phyloP scores from a whole-genome alignment of 1,140 invertebrate genomes.

The Drosophila setifemur region DNA sequence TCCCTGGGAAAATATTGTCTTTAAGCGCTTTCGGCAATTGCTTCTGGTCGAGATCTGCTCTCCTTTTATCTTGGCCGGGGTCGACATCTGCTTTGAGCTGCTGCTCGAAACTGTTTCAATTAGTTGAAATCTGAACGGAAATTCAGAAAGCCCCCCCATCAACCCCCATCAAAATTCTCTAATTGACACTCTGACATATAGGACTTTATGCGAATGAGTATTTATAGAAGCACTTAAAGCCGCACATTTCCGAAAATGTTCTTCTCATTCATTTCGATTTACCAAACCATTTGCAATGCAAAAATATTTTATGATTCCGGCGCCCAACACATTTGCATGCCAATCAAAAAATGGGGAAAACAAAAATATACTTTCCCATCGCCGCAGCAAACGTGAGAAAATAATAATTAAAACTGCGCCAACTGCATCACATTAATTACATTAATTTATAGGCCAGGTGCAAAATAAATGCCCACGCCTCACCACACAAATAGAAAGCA shows the following conservation, averaged over 20 bases:
- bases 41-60: conserved; percentile 12
- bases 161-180: conserved; percentile 24
- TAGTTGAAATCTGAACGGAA: conserved; percentile 24
- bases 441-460: conserved; percentile 38
- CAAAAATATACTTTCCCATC: not conserved
- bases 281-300: conserved; percentile 5
- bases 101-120: conserved; percentile 31
- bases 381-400: not conserved
- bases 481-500: conserved; percentile 10
- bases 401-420: conserved; percentile 34
- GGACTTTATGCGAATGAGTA: conserved; percentile 1
- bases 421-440: conserved; percentile 20
- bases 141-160: conserved; percentile 11
- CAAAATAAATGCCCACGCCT: conserved; percentile 13
- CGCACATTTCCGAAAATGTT: not conserved
- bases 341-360: not conserved
- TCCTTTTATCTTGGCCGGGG: conserved; percentile 17
- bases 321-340: conserved; percentile 8
- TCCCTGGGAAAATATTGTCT: conserved; percentile 37
- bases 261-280: conserved; percentile 10
- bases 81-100: conserved; percentile 16
- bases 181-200: conserved; percentile 33
- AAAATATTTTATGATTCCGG: too few species aligned
- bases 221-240: conserved; percentile 7
- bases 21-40: conserved; percentile 47